Evolutionary conservation across 2,113 vertebrate genomes (phyloP).

Genomic region (Tetrao urogallus): DNA sequence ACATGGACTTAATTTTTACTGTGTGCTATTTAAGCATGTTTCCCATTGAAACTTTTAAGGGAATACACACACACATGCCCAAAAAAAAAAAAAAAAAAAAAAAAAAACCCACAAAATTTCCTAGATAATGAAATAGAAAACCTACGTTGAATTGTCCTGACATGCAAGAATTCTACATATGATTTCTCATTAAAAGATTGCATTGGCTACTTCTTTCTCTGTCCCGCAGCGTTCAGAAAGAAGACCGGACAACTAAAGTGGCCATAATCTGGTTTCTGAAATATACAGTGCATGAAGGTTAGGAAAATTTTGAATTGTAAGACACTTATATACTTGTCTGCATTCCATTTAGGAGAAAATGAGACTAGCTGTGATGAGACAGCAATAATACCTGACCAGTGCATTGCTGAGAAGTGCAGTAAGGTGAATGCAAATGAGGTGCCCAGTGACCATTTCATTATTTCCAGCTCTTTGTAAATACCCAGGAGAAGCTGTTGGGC

Average conservation of each 20-base stretch:
- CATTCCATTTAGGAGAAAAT: neutral
- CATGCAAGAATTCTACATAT: constrained; percentile 27
- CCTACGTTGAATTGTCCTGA: constrained; percentile 19
- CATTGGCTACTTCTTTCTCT: constrained; percentile 31
- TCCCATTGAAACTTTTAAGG: constrained; percentile 48
- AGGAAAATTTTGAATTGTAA: neutral
- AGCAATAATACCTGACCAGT: neutral
- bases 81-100: no score
- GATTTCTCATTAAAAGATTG: constrained; percentile 22
- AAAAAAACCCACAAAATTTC: neutral
- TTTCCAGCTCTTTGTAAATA: neutral
- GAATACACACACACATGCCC: neutral
- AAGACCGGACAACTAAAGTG: neutral
- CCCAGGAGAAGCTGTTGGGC: neutral
- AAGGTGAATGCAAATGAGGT: neutral
- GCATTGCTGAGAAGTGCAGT: neutral
- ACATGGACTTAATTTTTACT: constrained; percentile 73
- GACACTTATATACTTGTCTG: neutral
- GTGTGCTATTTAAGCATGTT: constrained; percentile 58
- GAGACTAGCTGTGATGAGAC: neutral
- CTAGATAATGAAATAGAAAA: constrained; percentile 39
- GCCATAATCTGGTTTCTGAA: neutral
- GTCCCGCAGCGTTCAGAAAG: neutral
- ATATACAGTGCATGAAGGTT: neutral
- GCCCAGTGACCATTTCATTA: neutral